Base-by-base conservation (phyloP, 1,140 invertebrate genomes). In the Thaumetopoea pityocampa region DNA sequence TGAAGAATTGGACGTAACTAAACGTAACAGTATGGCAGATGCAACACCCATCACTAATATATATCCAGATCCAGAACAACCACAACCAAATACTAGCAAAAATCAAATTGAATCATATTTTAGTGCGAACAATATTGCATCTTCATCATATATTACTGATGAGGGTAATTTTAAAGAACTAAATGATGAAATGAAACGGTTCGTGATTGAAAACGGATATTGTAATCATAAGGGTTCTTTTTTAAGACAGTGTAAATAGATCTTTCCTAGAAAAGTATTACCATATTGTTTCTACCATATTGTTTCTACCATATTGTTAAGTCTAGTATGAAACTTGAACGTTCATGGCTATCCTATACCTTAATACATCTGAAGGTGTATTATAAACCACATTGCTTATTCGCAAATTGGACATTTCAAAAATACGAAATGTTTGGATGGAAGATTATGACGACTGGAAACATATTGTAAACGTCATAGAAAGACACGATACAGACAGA, bases 361-460 rank as follows among this genome's bases (percentile, higher is more conserved):
- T 16, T 52, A 34, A 12, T 52, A 11, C 37, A 47, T 9, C 50
- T 37, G 24, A 52, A 51, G 12, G 33, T 27, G 9, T 52, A 47
- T 23, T 52, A 44, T 52, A 44, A 52, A 52, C 32, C 38, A 30
- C 44, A 35, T 48, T 48, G 34, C 28, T 40, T 53, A 36, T 53
- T 53, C 29, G 4, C 44, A 47, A 53, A 15, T 48, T 18, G 40
- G 18, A 15, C 45, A 48, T 53, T n/a, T n/a, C n/a, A 45, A 49
- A 37, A 18, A 37, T 32, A 32, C 46, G 46, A 50, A 28, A 42
- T 52, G 7, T 46, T 52, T 42, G 32, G 50, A 42, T 42, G 2
- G 37, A 46, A 36, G 45, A 46, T 37, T 50, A 55, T 37, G 20
- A 33, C n/a, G 46, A 49, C 22, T 55, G 46, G 32, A 55, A 55